A percentile compares a stretch with the other conserved stretches of the same genome.
Evolutionary conservation across 2,113 vertebrate species (phyloP).

Genomic region (Lathamus discolor): DNA sequence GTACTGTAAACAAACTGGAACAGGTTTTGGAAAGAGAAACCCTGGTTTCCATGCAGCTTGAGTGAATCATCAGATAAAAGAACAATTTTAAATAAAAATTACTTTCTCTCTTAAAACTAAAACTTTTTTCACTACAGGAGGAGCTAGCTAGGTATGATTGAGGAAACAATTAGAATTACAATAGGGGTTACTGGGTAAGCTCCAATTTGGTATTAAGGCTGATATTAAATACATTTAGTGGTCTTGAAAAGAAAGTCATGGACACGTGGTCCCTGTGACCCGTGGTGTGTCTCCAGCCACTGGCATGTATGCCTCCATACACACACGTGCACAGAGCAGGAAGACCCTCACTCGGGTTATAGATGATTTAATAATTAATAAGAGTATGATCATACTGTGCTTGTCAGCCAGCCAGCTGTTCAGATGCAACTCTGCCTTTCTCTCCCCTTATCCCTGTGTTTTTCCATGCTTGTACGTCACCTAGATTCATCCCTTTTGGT

Average conservation of each 20-base stretch:
- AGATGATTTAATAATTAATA: not conserved
- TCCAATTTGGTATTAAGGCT: not conserved
- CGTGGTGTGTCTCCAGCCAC: not conserved
- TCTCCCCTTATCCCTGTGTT: not conserved
- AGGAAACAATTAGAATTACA: not conserved
- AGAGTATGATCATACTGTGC: not conserved
- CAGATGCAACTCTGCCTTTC: not conserved
- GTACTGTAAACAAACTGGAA: not conserved
- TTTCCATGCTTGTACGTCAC: not conserved
- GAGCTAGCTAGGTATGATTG: not conserved
- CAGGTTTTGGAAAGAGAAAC: not conserved
- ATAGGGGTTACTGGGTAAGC: not conserved
- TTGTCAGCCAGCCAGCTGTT: not conserved
- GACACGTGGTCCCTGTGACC: not conserved
- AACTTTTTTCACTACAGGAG: not conserved
- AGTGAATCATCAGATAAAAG: not conserved
- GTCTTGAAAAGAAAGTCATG: not conserved
- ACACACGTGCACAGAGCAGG: fast-evolving
- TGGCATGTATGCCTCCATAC: not conserved
- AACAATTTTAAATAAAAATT: not conserved
- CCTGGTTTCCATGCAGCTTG: not conserved
- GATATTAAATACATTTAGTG: not conserved
- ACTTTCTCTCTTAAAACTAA: not conserved
- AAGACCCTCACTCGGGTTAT: not conserved
- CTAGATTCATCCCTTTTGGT: not conserved